These are phyloP conservation scores for Drosophila phalerata DNA, from an alignment of 2,888 invertebrate genomes.

Conservation along the genomic window DNA sequence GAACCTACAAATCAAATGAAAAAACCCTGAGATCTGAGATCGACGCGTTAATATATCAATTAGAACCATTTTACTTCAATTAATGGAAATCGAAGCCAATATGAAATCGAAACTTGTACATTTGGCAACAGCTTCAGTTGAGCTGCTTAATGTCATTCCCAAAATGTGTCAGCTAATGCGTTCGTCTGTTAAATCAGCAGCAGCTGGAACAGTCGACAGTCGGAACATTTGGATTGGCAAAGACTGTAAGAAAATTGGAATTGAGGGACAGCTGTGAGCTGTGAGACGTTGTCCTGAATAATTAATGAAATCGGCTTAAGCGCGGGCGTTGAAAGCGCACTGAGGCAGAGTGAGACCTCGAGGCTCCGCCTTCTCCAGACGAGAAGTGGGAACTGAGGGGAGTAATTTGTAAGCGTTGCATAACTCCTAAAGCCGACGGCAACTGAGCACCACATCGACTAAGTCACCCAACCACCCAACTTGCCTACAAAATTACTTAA, in stretches of 20 bases:
- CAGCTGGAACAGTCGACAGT: slow-evolving; percentile 19
- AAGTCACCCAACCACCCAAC: slow-evolving; percentile 2
- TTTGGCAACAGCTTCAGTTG: slow-evolving; percentile 7
- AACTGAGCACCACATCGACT: background rate
- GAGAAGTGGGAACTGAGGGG: slow-evolving; percentile 2
- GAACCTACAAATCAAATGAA: too few relatives aligned
- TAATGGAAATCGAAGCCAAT: background rate
- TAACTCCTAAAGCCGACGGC: slow-evolving; percentile 23
- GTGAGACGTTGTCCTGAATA: slow-evolving; percentile 65
- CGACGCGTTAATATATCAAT: background rate
- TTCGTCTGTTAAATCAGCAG: slow-evolving; percentile 33
- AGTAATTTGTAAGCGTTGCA: slow-evolving; percentile 48
- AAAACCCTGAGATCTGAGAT: too few relatives aligned
- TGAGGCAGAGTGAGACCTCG: slow-evolving; percentile 23
- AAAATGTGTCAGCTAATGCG: slow-evolving; percentile 18
- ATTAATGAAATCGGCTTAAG: slow-evolving; percentile 66
- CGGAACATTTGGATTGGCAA: background rate
- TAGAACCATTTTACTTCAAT: background rate
- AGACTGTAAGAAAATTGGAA: background rate
- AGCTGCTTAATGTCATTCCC: background rate
- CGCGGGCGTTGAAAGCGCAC: slow-evolving; percentile 37
- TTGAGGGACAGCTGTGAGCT: background rate
- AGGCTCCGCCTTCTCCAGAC: background rate
- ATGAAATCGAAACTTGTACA: background rate
- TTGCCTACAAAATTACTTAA: slow-evolving; percentile 31